Base-by-base conservation (phyloP, 37 sponge, comb jelly and placozoan species). In the Cliona cf. orientalis region DNA sequence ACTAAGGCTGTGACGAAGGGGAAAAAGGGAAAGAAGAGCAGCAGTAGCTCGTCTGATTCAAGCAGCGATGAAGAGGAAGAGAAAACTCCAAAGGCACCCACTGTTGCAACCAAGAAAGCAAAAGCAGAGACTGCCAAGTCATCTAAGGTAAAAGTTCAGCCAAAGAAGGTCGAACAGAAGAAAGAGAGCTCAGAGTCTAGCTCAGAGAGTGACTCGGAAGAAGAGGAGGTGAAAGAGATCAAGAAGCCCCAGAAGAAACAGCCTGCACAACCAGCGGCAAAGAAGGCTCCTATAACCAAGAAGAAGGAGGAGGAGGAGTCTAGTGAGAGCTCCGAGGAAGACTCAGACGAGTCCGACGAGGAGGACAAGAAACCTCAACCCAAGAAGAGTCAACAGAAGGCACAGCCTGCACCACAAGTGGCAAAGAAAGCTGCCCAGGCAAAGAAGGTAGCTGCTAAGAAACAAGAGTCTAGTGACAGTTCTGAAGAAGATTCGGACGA, bases 401-500 rank as follows among this genome's bases (percentile, higher is more conserved):
- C 11, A 49, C 55, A 49, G n/a, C n/a, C n/a, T n/a, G n/a, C n/a
- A n/a, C n/a, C n/a, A n/a, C n/a, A n/a, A n/a, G 64, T 62, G 19
- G 64, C 26, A 62, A n/a, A 7, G 7, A 62, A 62, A n/a, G 6
- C 72, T 43, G 43, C 46, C 6, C 22, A 71, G 72, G n/a, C 72
- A 2, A 71, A 71, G 72, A 71, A 71, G 46, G 46, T 25, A 5
- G 21, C 74, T 2, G 74, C 31, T 6, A 4, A 46, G 32, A 12
- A 31, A 1, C 36, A 28, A 2, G 17, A 32, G 1, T 21, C 31
- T 32, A 53, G 38, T 29, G 58, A 46, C 2, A 53, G 58, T 5
- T 49, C 55, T 49, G 11, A 11, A 49, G 58, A n/a, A n/a, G n/a
- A 53, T 21, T 74, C 74, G 12, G 74, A 74, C 11, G 58, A 53